Evolutionary conservation across 2,797 vertebrate genomes (phyloP).

Genomic region (Orestias chungarensis): DNA sequence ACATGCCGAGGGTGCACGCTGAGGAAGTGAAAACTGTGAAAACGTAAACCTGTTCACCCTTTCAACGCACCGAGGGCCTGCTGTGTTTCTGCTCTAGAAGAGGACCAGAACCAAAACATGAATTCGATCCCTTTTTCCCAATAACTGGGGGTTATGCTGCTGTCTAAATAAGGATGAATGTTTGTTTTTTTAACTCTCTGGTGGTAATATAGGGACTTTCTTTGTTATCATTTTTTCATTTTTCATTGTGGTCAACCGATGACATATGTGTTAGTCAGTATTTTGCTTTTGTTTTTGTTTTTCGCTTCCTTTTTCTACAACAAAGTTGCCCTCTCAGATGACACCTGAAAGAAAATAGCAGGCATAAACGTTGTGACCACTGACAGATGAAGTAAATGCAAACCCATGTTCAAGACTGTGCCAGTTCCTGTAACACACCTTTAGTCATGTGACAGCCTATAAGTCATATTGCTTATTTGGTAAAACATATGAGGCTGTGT

Average conservation of each 20-base stretch:
- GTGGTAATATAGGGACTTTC: slow-evolving; percentile 37
- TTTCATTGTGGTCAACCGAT: slow-evolving; percentile 12
- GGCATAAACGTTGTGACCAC: background rate
- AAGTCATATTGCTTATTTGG: too few relatives aligned
- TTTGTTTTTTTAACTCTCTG: background rate
- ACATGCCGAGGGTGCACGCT: background rate
- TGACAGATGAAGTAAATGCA: background rate
- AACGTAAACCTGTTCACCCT: background rate
- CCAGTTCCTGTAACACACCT: too few relatives aligned
- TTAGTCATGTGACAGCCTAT: too few relatives aligned
- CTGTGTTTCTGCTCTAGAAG: background rate
- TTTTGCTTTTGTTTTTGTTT: slow-evolving; percentile 16
- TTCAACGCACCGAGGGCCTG: background rate
- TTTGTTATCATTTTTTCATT: background rate
- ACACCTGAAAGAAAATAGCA: background rate
- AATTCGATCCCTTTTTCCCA: background rate
- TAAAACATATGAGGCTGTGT: too few relatives aligned
- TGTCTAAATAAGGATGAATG: background rate
- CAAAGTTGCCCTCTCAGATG: background rate
- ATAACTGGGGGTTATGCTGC: background rate
- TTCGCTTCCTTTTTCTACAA: slow-evolving; percentile 18
- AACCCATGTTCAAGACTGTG: too few relatives aligned
- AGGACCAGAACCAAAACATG: background rate
- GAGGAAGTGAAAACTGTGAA: slow-evolving; percentile 51
- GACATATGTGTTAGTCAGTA: slow-evolving; percentile 4